Base-by-base conservation (phyloP, 2,888 invertebrate species). In the Pseudococcus jackbeardsleyi region DNA sequence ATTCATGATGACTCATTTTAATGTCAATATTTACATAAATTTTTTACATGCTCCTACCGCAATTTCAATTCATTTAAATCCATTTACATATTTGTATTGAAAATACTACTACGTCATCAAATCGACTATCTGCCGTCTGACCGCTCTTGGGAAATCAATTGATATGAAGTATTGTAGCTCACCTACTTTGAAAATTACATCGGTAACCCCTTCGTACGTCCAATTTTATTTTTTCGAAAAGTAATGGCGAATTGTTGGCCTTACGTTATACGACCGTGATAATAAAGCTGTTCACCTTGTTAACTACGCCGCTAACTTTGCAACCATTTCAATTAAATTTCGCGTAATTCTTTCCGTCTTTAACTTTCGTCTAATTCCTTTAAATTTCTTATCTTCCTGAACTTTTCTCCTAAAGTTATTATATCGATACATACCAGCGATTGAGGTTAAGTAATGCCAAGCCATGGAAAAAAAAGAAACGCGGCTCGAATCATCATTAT, bases 211-310 rank as follows among this genome's bases (percentile, higher is more conserved):
- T 82, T 46, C 19, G 42, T 46, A 46, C 26, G n/a, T 19, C 46
- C n/a, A 42, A 42, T 72, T 33, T 46, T 19, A 7, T 17, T 68
- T 79, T n/a, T 11, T 42, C 8, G 19, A 82, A 46, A 82, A 46
- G 19, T 82, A 82, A 19, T 82, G n/a, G n/a, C 22, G 9, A 46
- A 82, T 19, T 77, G 39, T 39, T 82, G 79, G 79, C 79, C 79
- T 82, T 82, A 82, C 79, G 17, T 19, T 46, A 19, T 33, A 46
- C 46, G 79, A 46, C 79, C 79, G 46, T 82, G 42, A 46, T 82
- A 82, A 82, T 12, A 19, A 82, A 82, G 79, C 79, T 46, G 79
- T 46, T 82, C 79, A 82, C 79, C 79, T 82, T 82, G 79, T 22
- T 46, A 82, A 82, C n/a, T 82, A 82, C 46, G 72, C 46, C 46